Evolutionary conservation across 2,888 invertebrate genomes (phyloP).

Genomic region (Drosophila borborema): DNA sequence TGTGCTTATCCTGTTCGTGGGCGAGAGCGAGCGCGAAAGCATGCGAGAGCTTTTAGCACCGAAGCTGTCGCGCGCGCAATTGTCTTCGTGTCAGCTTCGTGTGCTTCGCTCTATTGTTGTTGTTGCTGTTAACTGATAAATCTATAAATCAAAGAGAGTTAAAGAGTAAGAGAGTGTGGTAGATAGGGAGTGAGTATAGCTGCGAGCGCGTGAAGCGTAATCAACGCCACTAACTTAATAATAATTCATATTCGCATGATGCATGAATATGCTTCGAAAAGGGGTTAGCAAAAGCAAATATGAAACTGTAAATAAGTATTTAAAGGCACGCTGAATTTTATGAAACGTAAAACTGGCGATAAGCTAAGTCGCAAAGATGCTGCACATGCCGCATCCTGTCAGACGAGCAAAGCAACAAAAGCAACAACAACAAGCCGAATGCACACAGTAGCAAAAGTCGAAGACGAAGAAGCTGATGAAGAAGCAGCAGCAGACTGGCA

Average conservation of each 20-base stretch:
- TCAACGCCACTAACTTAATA: slow-evolving; percentile 33
- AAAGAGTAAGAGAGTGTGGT: slow-evolving; percentile 5
- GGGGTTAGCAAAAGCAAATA: slow-evolving; percentile 19
- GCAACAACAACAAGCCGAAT: slow-evolving; percentile 20
- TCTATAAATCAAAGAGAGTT: slow-evolving; percentile 34
- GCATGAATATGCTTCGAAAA: slow-evolving; percentile 10
- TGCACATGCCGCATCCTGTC: slow-evolving; percentile 46
- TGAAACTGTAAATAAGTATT: slow-evolving; percentile 43
- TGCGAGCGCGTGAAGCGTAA: slow-evolving; percentile 5
- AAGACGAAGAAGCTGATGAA: slow-evolving; percentile 27
- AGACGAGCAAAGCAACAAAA: slow-evolving; percentile 22
- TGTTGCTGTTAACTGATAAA: slow-evolving; percentile 54
- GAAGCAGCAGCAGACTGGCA: slow-evolving; percentile 16
- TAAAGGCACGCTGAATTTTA: slow-evolving; percentile 77
- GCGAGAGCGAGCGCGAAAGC: slow-evolving; percentile 24
- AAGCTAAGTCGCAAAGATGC: slow-evolving; percentile 54
- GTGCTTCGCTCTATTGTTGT: slow-evolving; percentile 26
- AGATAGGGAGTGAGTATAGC: slow-evolving; percentile 1
- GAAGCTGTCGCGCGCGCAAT: slow-evolving; percentile 51
- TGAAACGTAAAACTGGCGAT: slow-evolving; percentile 83
- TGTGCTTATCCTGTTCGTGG: slow-evolving; percentile 54
- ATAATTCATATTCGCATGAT: slow-evolving; percentile 29
- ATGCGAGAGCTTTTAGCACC: slow-evolving; percentile 37
- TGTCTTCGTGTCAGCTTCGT: slow-evolving; percentile 46
- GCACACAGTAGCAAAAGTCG: slow-evolving; percentile 43